A percentile compares a stretch with the other conserved stretches of the same genome.
Evolutionary conservation across 2,888 invertebrate genomes (phyloP).

Genomic region (Noctua pronuba): DNA sequence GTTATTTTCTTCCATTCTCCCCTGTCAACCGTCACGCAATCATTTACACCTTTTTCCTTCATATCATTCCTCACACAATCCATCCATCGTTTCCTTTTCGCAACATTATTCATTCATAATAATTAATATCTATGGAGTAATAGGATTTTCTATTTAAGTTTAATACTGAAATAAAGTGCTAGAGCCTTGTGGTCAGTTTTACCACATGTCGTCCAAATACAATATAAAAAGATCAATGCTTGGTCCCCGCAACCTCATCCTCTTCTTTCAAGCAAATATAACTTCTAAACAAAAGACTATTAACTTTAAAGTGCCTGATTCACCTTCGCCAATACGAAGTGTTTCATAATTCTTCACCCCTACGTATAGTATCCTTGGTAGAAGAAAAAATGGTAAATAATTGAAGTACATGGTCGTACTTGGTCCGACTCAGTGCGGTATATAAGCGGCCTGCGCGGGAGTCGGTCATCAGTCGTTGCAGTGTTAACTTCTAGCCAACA

Average conservation of each 20-base stretch:
- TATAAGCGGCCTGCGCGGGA: slow-evolving; percentile 74
- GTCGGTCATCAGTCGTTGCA: slow-evolving; percentile 78
- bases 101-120: background rate
- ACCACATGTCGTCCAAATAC: background rate
- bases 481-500: slow-evolving; percentile 75
- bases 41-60: too few relatives aligned
- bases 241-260: background rate
- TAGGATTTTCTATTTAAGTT: background rate
- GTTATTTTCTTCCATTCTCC: too few relatives aligned
- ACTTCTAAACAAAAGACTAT: slow-evolving; percentile 25
- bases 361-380: slow-evolving; percentile 73
- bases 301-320: slow-evolving; percentile 18
- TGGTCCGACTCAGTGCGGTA: slow-evolving; percentile 67
- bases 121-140: background rate
- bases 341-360: slow-evolving; percentile 66
- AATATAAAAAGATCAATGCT: background rate
- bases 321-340: slow-evolving; percentile 27
- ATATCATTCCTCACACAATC: too few relatives aligned
- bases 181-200: background rate
- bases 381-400: slow-evolving; percentile 72
- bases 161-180: background rate
- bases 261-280: slow-evolving; percentile 17
- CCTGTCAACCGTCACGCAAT: too few relatives aligned
- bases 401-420: slow-evolving; percentile 58
- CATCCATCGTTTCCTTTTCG: too few relatives aligned